Base-by-base conservation (phyloP, 2,888 invertebrate genomes). In the Minunthozetes semirufus region DNA sequence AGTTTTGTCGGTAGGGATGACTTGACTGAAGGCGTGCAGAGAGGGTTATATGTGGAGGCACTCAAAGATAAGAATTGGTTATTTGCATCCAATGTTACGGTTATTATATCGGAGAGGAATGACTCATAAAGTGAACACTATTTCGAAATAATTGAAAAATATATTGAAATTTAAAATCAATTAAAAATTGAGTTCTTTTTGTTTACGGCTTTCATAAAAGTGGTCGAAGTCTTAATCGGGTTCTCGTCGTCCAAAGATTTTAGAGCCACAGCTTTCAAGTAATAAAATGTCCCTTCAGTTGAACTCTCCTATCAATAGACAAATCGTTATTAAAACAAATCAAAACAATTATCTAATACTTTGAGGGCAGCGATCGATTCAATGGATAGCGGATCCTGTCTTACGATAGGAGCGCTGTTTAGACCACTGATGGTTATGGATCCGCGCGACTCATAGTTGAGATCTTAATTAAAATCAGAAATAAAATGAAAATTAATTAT, bases 201-300 rank as follows among this genome's bases (percentile, higher is more conserved):
- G 80, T 82, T 86, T 84, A 89, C 88, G 19, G 93, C 93, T 85
- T 90, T 92, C 27, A 90, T 87, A 76, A 91, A 91, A 13, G 93
- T 90, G 15, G 90, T 76, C 15, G 76, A 83, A 80, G 91, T 92
- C 77, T 87, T 87, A 27, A 86, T 85, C 81, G 88, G 88, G 77
- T 88, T 89, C 80, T 90, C 89, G 68, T 88, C 86, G 42, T 71
- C 74, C 13, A 74, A 59, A 25, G 74, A 70, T 27, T 87, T 87
- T 0, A 90, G 88, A 72, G 88, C 83, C 22, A 90, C 42, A 5
- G 76, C 87, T 82, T 87, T 87, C 0, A 94, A 81, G 72, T 90
- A 87, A 81, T 94, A 94, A 80, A 90, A 88, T 50, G 88, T 88
- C 84, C 90, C 88, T 72, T 86, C 82, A 74, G 86, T 84, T 11